Evolutionary conservation across 2,888 invertebrate species (phyloP), one percentile per base, ranked within the genome.

Genomic region (Chloroclysta siterata): DNA sequence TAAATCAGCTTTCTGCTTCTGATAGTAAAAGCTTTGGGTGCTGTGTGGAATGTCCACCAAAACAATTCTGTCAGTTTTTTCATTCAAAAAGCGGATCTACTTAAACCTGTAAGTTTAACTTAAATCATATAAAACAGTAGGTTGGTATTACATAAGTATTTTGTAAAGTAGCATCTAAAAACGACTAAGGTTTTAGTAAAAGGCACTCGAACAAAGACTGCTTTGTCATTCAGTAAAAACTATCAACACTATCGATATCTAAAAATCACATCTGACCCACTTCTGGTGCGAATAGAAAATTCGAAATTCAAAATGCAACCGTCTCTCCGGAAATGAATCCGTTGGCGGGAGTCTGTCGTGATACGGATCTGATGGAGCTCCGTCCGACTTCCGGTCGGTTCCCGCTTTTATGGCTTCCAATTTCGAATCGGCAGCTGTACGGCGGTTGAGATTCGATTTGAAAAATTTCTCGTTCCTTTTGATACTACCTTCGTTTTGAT

Each of bases 341-440:
- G 86, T 83, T 85, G 83, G 88, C 86, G 85, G 84, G 81, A 87
- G 85, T 85, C 87, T 85, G 84, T 83, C 81, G 79, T 86, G 91
- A 91, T 91, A 91, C 81, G 80, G 90, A 91, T 91, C 91, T 89
- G 90, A 89, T 90, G 86, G 88, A 88, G 87, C 81, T 76, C 80
- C 82, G 85, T 85, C 84, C 83, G 84, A 87, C 89, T 84, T 90
- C 90, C 90, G 89, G 87, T 80, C 80, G 84, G 84, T 87, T 88
- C 85, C 87, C 87, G 89, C 87, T 82, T 90, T 91, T 90, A 90
- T 87, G 83, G 85, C 79, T 89, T 90, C 88, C 88, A 89, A 88
- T 90, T 89, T 89, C 82, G 81, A 86, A 88, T 86, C 83, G 80
- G 70, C 73, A 71, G 68, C 65, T 29, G 69, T 60, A 66, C 47